Conservation (phyloP, 2,888 invertebrate genomes). For the Acanthosoma haemorrhoidale region DNA sequence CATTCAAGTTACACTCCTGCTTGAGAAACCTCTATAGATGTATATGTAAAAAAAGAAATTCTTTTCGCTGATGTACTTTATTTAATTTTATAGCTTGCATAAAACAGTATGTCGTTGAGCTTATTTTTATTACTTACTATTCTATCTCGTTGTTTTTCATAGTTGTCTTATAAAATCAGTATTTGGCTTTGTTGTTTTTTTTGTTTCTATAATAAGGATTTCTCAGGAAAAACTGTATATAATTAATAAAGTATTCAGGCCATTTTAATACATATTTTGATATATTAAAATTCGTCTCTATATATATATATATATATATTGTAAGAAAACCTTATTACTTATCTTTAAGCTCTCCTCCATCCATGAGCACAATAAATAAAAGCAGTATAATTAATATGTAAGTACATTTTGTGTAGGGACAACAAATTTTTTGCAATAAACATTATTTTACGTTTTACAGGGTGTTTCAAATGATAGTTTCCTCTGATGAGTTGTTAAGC, state of each 20-base stretch:
- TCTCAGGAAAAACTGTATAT: not conserved
- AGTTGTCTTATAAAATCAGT: too few relatives aligned
- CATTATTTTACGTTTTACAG: not conserved
- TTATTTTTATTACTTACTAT: too few relatives aligned
- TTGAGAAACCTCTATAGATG: too few relatives aligned
- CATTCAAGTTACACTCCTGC: too few relatives aligned
- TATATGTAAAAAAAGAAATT: too few relatives aligned
- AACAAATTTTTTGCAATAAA: not conserved
- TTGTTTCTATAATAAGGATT: too few relatives aligned
- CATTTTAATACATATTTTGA: slow-evolving; percentile 4
- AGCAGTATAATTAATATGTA: not conserved
- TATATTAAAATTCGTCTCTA: not conserved
- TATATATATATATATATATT: not conserved
- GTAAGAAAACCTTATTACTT: slow-evolving; percentile 9
- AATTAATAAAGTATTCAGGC: not conserved
- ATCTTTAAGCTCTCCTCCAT: slow-evolving; percentile 29
- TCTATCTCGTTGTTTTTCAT: too few relatives aligned
- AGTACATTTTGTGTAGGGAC: not conserved
- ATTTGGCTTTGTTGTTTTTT: too few relatives aligned
- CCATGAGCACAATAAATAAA: slow-evolving; percentile 30
- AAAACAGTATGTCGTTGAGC: too few relatives aligned
- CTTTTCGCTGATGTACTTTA: too few relatives aligned
- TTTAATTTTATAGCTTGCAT: too few relatives aligned
- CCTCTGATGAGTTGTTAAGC: too few relatives aligned
- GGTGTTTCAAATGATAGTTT: not conserved